These are phyloP conservation scores for Holotrichia oblita DNA, from an alignment of 1,140 invertebrate species.

Conservation along the genomic window DNA sequence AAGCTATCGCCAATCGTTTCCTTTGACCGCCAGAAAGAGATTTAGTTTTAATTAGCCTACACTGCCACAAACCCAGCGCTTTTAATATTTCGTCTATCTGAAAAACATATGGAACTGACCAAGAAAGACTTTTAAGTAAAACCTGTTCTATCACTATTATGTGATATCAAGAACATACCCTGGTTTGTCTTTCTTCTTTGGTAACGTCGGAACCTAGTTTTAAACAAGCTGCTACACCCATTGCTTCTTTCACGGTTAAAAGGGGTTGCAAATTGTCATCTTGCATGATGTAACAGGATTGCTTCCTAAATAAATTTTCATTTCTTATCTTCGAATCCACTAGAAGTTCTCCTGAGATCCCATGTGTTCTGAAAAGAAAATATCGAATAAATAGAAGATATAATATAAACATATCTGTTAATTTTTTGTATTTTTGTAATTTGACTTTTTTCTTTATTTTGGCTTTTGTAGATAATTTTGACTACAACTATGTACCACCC, in stretches of 20 bases:
- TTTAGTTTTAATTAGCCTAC: conserved; percentile 72
- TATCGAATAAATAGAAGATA: conserved; percentile 59
- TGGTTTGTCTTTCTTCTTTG: conserved; percentile 70
- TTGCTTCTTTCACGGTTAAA: conserved; percentile 84
- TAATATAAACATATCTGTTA: no score
- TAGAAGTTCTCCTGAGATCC: conserved; percentile 63
- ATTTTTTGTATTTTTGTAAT: no score
- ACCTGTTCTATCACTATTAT: no score
- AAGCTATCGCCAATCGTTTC: conserved; percentile 88
- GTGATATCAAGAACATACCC: conserved; percentile 61
- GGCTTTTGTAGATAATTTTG: no score
- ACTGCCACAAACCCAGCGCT: conserved; percentile 73
- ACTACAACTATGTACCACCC: no score
- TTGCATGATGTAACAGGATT: conserved; percentile 89
- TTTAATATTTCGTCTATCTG: conserved; percentile 78
- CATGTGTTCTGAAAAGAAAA: conserved; percentile 61
- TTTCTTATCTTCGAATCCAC: conserved; percentile 71
- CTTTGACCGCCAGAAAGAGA: conserved; percentile 88
- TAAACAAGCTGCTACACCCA: conserved; percentile 83
- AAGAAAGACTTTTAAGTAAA: conserved; percentile 4
- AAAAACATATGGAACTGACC: neutral
- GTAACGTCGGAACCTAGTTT: conserved; percentile 75
- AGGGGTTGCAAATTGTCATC: conserved; percentile 83
- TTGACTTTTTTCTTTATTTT: no score
- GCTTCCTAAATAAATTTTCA: conserved; percentile 70